These are phyloP conservation scores for Hedychridium roseum DNA, from an alignment of 2,888 invertebrate species.

Conservation along the genomic window DNA sequence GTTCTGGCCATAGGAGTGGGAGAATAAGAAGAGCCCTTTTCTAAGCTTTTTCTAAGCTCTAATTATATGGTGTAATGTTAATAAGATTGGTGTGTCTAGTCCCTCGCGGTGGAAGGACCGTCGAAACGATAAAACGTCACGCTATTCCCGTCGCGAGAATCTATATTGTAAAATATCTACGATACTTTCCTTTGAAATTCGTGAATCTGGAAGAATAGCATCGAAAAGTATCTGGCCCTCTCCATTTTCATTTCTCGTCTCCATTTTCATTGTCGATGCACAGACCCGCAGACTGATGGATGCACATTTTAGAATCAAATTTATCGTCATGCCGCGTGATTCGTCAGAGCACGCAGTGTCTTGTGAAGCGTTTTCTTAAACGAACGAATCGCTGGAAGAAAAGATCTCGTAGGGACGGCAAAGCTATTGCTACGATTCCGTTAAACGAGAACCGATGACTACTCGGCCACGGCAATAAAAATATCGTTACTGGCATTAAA, in stretches of 20 bases:
- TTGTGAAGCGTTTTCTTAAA: slow-evolving; percentile 21
- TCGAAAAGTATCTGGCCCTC: no score
- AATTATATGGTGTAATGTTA: slow-evolving; percentile 45
- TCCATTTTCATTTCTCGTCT: no score
- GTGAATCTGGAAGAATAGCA: no score
- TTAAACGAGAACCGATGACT: no score
- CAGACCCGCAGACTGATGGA: slow-evolving; percentile 53
- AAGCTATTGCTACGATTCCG: no score
- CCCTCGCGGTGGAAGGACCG: slow-evolving; percentile 41
- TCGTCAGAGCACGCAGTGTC: slow-evolving; percentile 32
- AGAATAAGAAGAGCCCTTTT: slow-evolving; percentile 10
- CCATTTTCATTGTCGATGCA: slow-evolving; percentile 52
- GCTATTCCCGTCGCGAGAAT: no score
- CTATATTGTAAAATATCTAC: no score
- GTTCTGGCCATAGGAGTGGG: slow-evolving; percentile 12
- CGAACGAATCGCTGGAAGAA: no score
- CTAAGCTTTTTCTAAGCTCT: slow-evolving; percentile 23
- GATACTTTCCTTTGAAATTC: no score
- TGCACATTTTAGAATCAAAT: slow-evolving; percentile 50
- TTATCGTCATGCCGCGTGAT: slow-evolving; percentile 32
- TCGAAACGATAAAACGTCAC: slow-evolving; percentile 13
- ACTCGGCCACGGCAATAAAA: no score
- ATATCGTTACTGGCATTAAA: no score
- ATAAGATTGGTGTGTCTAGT: slow-evolving; percentile 57
- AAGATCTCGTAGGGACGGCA: no score